phyloP scores from a whole-genome alignment of 2,888 invertebrate genomes.

The Biston betularia region DNA sequence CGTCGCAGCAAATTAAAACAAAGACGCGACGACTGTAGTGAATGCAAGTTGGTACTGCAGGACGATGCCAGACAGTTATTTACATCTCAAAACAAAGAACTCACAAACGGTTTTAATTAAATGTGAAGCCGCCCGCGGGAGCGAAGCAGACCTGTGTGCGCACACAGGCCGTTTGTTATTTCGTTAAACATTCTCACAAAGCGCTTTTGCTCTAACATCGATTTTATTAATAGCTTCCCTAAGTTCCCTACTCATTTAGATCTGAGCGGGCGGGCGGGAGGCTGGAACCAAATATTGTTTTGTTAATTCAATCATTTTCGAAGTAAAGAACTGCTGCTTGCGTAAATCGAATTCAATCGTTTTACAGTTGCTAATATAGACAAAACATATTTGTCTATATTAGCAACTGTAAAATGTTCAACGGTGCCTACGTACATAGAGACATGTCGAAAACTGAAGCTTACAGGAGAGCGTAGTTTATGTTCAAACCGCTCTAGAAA shows the following conservation, averaged over 20 bases:
- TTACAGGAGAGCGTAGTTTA: too few species aligned
- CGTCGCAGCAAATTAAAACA: background rate
- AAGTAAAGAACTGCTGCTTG: background rate
- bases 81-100: conserved; percentile 8
- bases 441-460: too few species aligned
- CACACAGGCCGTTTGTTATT: conserved; percentile 52
- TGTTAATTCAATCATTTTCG: background rate
- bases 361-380: background rate
- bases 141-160: conserved; percentile 51
- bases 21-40: background rate
- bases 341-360: too few species aligned
- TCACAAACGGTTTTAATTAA: conserved; percentile 42
- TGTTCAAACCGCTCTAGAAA: too few species aligned
- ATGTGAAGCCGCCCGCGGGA: conserved; percentile 41
- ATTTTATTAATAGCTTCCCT: conserved; percentile 42
- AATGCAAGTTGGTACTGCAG: background rate
- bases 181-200: conserved; percentile 48
- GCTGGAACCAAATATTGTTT: background rate
- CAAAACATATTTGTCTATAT: too few species aligned
- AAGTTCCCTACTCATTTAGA: conserved; percentile 18
- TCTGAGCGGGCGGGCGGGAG: background rate
- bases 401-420: too few species aligned
- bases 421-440: too few species aligned
- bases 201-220: conserved; percentile 45
- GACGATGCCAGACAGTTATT: conserved; percentile 2